phyloP scores from a whole-genome alignment of 2,888 invertebrate genomes.

The Chaitophorus viminalis region DNA sequence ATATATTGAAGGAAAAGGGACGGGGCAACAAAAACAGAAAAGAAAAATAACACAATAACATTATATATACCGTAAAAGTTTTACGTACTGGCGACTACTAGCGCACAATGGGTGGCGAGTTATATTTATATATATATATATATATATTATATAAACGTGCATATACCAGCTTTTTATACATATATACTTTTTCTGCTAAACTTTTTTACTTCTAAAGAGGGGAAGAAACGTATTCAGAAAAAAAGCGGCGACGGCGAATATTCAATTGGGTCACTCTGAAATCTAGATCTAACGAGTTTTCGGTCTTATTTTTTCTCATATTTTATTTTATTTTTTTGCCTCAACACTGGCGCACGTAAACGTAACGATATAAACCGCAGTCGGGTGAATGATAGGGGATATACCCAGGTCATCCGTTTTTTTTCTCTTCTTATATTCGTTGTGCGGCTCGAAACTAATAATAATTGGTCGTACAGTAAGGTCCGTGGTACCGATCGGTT shows the following conservation, averaged over 20 bases:
- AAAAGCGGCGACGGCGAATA: conserved; percentile 8
- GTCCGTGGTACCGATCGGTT: too few species aligned
- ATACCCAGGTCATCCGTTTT: too few species aligned
- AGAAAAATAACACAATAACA: conserved; percentile 26
- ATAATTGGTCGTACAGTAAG: too few species aligned
- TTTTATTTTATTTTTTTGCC: too few species aligned
- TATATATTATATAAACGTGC: background rate
- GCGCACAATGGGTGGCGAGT: background rate
- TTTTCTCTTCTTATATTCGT: too few species aligned
- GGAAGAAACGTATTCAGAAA: background rate
- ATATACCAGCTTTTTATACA: too few species aligned
- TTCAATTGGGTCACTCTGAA: conserved; percentile 37
- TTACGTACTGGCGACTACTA: conserved; percentile 36
- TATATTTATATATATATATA: background rate
- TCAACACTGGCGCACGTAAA: too few species aligned
- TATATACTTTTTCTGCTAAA: conserved; percentile 9
- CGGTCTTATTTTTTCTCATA: background rate
- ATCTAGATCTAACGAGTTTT: conserved; percentile 20
- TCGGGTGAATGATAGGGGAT: background rate
- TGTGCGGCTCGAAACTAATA: too few species aligned
- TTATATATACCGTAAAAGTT: conserved; percentile 41
- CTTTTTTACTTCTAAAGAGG: conserved; percentile 29
- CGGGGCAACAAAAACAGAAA: background rate
- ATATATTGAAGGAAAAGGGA: background rate
- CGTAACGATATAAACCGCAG: background rate